Conservation (phyloP, 1,140 invertebrate genomes). For the Linepithema humile region DNA sequence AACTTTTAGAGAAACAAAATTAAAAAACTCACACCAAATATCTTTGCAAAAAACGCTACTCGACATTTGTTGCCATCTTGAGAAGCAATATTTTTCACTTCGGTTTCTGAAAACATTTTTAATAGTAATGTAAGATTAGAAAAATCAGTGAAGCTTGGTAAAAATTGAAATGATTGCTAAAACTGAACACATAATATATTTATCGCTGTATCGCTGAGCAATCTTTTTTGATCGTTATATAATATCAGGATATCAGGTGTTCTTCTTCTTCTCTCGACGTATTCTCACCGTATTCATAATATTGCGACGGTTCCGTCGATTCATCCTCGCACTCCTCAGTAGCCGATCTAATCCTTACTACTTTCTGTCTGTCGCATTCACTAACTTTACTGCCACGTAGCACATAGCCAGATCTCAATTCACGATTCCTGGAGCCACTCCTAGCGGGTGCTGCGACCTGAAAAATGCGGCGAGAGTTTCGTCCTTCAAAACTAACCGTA, state of each 20-base stretch:
- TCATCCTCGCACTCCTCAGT: conserved; percentile 66
- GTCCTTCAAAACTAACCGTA: conserved; percentile 73
- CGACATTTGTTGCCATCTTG: not conserved
- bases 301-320: conserved; percentile 61
- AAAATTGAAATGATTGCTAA: not conserved
- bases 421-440: conserved; percentile 37
- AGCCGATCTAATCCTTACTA: conserved; percentile 40
- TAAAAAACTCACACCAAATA: not conserved
- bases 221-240: not conserved
- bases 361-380: conserved; percentile 29
- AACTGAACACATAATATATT: not conserved
- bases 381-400: conserved; percentile 25
- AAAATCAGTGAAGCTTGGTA: not conserved
- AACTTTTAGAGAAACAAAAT: conserved; percentile 3
- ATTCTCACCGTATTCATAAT: conserved; percentile 74
- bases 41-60: not conserved
- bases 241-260: not conserved
- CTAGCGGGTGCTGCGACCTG: conserved; percentile 50
- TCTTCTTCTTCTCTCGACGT: not conserved
- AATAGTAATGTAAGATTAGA: not conserved
- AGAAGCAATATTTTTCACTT: conserved; percentile 7
- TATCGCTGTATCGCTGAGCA: not conserved
- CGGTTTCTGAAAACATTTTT: conserved; percentile 14
- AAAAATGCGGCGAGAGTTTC: conserved; percentile 58
- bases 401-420: conserved; percentile 26